phyloP scores from a whole-genome alignment of 2,113 vertebrate genomes.

The Ammospiza caudacuta region DNA sequence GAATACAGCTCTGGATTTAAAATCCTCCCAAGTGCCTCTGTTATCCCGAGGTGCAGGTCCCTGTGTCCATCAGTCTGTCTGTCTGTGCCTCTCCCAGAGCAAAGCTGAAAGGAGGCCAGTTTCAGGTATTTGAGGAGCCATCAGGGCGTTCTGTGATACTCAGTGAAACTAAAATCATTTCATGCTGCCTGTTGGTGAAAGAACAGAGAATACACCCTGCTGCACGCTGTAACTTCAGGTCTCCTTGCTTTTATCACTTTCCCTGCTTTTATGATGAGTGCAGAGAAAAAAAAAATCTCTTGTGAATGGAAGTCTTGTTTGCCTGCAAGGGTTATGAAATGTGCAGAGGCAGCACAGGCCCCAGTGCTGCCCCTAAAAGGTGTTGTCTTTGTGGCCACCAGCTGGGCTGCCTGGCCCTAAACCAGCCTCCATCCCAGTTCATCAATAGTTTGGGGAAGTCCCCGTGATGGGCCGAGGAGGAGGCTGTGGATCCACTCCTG shows the following conservation, averaged over 20 bases:
- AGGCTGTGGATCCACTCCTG: not conserved
- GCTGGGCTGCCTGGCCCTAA: not conserved
- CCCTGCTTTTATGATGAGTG: not conserved
- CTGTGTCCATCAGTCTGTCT: not conserved
- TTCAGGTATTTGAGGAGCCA: not conserved
- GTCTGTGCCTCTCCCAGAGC: not conserved
- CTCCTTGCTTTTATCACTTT: slow-evolving; percentile 32
- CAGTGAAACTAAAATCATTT: not conserved
- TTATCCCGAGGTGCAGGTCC: rapidly evolving
- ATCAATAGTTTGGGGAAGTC: not conserved
- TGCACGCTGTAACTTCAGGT: not conserved
- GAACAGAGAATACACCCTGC: not conserved
- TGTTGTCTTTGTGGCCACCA: not conserved
- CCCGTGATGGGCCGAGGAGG: not conserved
- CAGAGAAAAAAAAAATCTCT: not conserved
- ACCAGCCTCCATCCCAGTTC: not conserved
- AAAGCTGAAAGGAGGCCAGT: not conserved
- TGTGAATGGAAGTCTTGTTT: not conserved
- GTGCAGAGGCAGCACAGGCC: not conserved
- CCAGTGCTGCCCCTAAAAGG: not conserved
- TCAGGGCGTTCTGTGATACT: not conserved
- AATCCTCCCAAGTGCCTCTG: not conserved
- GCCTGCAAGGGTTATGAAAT: not conserved
- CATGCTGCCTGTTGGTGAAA: not conserved
- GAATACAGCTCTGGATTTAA: not conserved